Evolutionary conservation across 2,888 invertebrate genomes (phyloP).

Genomic region (Cordilura impudica): DNA sequence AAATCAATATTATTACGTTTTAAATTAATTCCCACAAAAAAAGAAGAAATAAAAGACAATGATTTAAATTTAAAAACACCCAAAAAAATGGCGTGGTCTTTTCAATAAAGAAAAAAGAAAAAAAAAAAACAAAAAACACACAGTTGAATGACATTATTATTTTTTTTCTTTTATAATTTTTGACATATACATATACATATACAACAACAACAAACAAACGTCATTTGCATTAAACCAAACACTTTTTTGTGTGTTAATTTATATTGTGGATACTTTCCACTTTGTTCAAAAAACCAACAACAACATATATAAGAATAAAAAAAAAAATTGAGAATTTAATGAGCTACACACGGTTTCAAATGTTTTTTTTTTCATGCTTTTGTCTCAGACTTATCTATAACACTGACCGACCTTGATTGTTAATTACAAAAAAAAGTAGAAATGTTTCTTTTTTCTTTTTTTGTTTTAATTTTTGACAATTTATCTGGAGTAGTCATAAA

Average conservation of each 20-base stretch:
- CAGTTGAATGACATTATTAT: conserved; percentile 55
- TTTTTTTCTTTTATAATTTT: conserved; percentile 33
- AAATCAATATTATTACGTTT: neutral
- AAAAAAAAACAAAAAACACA: conserved; percentile 12
- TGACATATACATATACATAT: conserved; percentile 24
- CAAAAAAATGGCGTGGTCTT: conserved; percentile 38
- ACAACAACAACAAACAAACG: conserved; percentile 20
- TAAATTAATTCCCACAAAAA: neutral
- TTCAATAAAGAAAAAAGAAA: neutral
- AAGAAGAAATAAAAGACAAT: conserved; percentile 12
- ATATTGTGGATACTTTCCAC: neutral
- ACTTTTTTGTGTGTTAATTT: conserved; percentile 2
- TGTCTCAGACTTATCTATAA: conserved; percentile 34
- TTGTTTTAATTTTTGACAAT: conserved; percentile 22
- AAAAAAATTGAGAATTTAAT: conserved; percentile 16
- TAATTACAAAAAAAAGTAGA: conserved; percentile 8
- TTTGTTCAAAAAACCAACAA: neutral
- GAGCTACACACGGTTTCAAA: neutral
- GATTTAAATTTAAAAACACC: conserved; percentile 15
- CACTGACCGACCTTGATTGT: conserved; percentile 58
- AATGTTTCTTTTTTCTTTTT: neutral
- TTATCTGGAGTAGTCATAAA: conserved; percentile 25
- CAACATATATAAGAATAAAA: neutral
- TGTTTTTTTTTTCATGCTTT: neutral
- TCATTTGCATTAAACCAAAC: conserved; percentile 33